phyloP scores from a whole-genome alignment of 2,888 invertebrate species.

The Phengaris arion region DNA sequence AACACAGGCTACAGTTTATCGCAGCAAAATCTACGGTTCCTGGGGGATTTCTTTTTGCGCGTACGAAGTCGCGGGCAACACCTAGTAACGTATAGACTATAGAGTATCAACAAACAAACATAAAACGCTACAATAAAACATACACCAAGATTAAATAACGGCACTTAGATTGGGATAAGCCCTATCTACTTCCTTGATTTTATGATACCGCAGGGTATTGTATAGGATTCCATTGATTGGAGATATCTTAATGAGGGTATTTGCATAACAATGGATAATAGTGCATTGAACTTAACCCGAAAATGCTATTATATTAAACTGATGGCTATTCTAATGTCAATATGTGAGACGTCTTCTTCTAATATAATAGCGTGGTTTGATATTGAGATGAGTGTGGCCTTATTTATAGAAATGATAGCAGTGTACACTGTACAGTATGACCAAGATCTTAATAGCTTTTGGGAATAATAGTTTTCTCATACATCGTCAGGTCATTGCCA shows the following conservation, averaged over 20 bases:
- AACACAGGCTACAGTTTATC: too few relatives aligned
- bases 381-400: too few relatives aligned
- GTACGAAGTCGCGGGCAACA: too few relatives aligned
- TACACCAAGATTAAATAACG: constrained; percentile 10
- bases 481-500: too few relatives aligned
- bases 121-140: constrained; percentile 4
- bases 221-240: constrained; percentile 33
- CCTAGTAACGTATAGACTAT: too few relatives aligned
- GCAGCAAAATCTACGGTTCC: too few relatives aligned
- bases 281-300: constrained; percentile 15
- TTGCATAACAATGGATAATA: constrained; percentile 22
- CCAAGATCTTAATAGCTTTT: too few relatives aligned
- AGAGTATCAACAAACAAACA: background rate
- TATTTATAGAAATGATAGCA: too few relatives aligned
- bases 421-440: too few relatives aligned
- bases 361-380: background rate
- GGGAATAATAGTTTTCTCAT: too few relatives aligned
- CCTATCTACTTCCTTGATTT: constrained; percentile 42
- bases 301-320: background rate
- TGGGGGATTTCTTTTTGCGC: too few relatives aligned
- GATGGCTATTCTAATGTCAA: background rate
- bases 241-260: constrained; percentile 22
- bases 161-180: constrained; percentile 21
- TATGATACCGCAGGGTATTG: constrained; percentile 42
- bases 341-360: background rate